Base-by-base conservation (phyloP, 1,140 invertebrate genomes). In the Bombus consobrinus region DNA sequence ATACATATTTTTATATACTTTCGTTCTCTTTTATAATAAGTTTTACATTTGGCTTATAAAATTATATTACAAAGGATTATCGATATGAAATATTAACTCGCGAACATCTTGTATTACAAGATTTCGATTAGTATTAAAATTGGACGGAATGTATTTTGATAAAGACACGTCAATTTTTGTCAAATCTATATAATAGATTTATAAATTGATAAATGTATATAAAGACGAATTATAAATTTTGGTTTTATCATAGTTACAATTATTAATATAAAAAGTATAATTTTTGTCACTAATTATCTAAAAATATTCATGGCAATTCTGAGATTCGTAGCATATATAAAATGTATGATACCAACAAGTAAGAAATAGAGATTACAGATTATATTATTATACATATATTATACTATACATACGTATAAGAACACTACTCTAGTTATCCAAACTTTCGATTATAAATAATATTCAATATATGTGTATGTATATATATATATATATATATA, bases 371-470 rank as follows among this genome's bases (percentile, higher is more conserved):
- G 28, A n/a, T n/a, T 62, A n/a, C 28, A 28, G 28, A 62, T 62
- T 62, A 62, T 62, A n/a, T 62, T n/a, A 62, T 47, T 87, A 53
- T 53, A 53, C 18, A 22, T 53, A 32, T 73, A 86, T 41, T 59
- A 41, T 12, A 53, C 6, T 37, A 66, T n/a, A 28, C 9, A 62
- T 34, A 39, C 0, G 5, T 53, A 53, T 53, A 53, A 53, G 47
- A 39, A 41, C 1, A 2, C 32, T 57, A 79, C 28, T 22, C 15
- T 83, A 84, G 77, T 77, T 37, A 43, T 73, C 39, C 47, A 64
- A 85, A 89, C 90, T 92, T 92, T 91, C 87, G 88, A 86, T 87
- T 81, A 84, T 81, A 92, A 88, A 86, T 68, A 68, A 68, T 34
- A 37, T 22, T 66, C 9, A 66, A 9, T 66, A 66, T 64, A 64